These are phyloP conservation scores for Lucilia cuprina DNA, from an alignment of 1,140 invertebrate species.

Conservation along the genomic window DNA sequence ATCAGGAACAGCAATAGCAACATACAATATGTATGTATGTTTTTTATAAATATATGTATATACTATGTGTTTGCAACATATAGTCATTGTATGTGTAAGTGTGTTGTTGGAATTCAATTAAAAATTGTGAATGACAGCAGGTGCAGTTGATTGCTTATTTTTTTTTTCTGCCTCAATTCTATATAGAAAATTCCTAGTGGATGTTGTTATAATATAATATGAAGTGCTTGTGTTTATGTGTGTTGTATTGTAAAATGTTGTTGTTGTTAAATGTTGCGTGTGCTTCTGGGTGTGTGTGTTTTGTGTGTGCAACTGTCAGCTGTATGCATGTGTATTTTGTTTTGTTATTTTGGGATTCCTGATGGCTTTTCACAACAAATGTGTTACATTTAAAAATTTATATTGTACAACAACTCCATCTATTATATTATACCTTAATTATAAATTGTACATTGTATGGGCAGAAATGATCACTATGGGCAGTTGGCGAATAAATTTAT, in stretches of 20 bases:
- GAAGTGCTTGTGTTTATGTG: too few relatives aligned
- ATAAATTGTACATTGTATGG: not conserved
- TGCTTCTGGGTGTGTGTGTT: not conserved
- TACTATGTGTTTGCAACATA: not conserved
- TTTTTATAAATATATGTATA: too few relatives aligned
- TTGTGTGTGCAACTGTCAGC: not conserved
- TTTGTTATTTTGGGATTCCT: slow-evolving; percentile 7
- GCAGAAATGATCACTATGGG: too few relatives aligned
- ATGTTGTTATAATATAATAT: too few relatives aligned
- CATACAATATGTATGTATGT: not conserved
- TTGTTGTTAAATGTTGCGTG: slow-evolving; percentile 1
- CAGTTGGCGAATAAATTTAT: not conserved
- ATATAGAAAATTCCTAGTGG: not conserved
- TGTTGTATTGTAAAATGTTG: not conserved
- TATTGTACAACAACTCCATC: not conserved
- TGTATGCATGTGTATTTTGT: not conserved
- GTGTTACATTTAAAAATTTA: not conserved
- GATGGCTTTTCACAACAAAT: slow-evolving; percentile 14
- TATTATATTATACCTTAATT: slow-evolving; percentile 13
- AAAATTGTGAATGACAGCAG: slow-evolving; percentile 35
- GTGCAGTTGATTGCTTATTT: slow-evolving; percentile 35
- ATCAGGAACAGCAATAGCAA: not conserved
- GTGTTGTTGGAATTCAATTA: slow-evolving; percentile 33
- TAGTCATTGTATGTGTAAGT: not conserved
- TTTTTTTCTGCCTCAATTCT: not conserved